Evolutionary conservation across 2,113 vertebrate species (phyloP), one percentile per base, ranked within the genome.

Genomic region (Pelvicachromis taeniatus): DNA sequence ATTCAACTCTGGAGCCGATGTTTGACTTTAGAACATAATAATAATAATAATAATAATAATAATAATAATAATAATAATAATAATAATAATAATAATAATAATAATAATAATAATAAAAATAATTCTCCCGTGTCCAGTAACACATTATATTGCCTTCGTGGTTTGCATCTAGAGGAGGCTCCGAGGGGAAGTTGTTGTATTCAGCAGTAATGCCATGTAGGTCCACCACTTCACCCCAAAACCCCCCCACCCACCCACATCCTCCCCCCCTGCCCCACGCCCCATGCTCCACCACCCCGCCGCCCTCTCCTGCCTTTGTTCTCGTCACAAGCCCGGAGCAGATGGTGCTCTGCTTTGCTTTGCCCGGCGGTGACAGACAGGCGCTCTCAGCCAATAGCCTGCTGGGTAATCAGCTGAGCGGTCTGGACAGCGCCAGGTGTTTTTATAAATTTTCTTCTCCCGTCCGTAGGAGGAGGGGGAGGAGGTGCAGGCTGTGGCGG

Each of bases 361-460:
- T 77, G 78, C 91, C 89, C 89, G 88, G 29, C 87, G 82, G 90
- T 96, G 95, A 94, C 92, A 85, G 89, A 73, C 93, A 91, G 75
- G 17, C 56, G 82, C 93, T 61, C 87, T 85, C 95, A 91, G 91
- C 97, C 97, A 98, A 98, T 98, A 79, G 85, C 89, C 42, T 93
- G 87, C 63, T 83, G 86, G 77, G 95, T 92, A 95, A 93, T 97
- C 97, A 97, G 97, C 97, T 97, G 97, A 98, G 95, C 93, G 88
- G 93, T 88, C 94, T 93, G 96, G 95, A 96, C 96, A 95, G 94
- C 95, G 95, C 96, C 97, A 97, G 97, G 96, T 97, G 97, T 96
- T 96, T 96, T 95, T 90, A 93, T 93, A 88, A 84, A 90, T 93
- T 86, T 83, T 91, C 88, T 91, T 78, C 63, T 52, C 77, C 75